Evolutionary conservation across 2,888 invertebrate genomes (phyloP), one percentile per base, ranked within the genome.

Genomic region (Nudaria mundana): DNA sequence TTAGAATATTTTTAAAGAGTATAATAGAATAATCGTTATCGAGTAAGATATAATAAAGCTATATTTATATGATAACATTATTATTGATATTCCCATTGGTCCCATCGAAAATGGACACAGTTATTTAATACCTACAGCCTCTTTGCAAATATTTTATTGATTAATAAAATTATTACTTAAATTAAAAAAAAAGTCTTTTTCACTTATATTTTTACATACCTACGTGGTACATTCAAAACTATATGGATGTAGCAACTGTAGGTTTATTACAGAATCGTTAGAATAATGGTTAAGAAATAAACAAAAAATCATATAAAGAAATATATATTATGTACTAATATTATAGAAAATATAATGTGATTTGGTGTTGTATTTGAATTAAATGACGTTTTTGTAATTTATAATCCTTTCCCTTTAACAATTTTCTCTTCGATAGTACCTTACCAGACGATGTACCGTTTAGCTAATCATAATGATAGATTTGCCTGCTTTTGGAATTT

Each of bases 321-420:
- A 70, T 71, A 72, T 80, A 75, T 81, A 80, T 79, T 75, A 76
- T 84, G 82, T 84, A 83, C 63, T 76, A 82, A 58, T 80, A 84
- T 81, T 81, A 85, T 86, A 87, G 79, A 82, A 85, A 86, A 88
- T 88, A 88, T 87, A 88, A 83, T 87, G 88, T 88, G 87, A 88
- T 88, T 88, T 81, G 87, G 74, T 88, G 88, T 88, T 88, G 87
- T 88, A 87, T 82, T 83, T 84, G 85, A 88, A 87, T 86, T 87
- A 87, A 87, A 87, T 59, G 75, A 84, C 57, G 82, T 87, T 85
- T 71, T 87, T 86, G 69, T 85, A 86, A 83, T 81, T 73, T 59
- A 54, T 62, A 62, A 68, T 80, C 87, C 86, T 85, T 83, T 84
- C 83, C 87, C 84, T 80, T 67, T 43, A 44, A 40, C 40, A 53